Conservation (phyloP, 2,113 vertebrate species). For the Garra rufa region DNA sequence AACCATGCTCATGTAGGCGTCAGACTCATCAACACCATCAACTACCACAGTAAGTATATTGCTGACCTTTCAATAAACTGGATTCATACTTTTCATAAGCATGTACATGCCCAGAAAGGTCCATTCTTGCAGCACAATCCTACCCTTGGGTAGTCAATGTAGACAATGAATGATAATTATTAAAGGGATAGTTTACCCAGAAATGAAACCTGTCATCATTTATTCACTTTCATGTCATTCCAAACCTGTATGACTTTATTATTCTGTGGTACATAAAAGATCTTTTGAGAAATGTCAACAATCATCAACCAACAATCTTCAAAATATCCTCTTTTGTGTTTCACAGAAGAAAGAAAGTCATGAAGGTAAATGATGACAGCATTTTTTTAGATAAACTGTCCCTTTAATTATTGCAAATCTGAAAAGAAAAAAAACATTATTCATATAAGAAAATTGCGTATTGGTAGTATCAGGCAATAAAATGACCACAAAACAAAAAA, state of each 20-base stretch:
- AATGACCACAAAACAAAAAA: too few relatives aligned
- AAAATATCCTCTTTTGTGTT: too few relatives aligned
- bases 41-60: conserved; percentile 88
- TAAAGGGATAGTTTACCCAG: neutral
- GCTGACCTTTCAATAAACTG: neutral
- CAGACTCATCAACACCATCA: conserved; percentile 98
- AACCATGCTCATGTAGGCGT: conserved; percentile 97
- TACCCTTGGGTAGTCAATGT: neutral
- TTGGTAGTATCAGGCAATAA: too few relatives aligned
- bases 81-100: neutral
- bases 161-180: neutral
- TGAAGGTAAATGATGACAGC: too few relatives aligned
- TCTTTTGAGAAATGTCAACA: too few relatives aligned
- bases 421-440: neutral
- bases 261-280: too few relatives aligned
- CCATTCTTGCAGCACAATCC: neutral
- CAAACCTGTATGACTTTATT: too few relatives aligned
- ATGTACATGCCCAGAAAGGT: neutral
- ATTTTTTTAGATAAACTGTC: too few relatives aligned
- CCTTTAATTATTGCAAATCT: too few relatives aligned
- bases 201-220: neutral
- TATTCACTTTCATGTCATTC: too few relatives aligned
- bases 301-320: too few relatives aligned
- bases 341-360: too few relatives aligned
- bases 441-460: neutral